Evolutionary conservation across 2,888 invertebrate species (phyloP), one percentile per base, ranked within the genome.

Genomic region (Drosophila paranaensis): DNA sequence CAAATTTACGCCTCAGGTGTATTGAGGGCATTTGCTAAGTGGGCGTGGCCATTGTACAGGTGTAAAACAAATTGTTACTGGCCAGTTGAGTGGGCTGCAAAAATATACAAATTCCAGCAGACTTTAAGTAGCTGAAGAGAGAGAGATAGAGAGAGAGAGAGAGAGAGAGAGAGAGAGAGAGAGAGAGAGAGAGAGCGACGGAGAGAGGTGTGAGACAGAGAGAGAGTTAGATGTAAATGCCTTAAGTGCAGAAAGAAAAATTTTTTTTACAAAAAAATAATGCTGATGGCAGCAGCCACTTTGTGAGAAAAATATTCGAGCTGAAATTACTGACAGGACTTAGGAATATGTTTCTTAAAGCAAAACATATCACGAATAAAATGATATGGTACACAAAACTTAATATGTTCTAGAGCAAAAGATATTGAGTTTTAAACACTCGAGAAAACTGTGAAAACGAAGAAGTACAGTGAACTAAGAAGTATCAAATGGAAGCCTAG

Each of bases 71-170:
- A 79, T 71, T 74, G 66, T 45, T 70, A 60, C n/a, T 25, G 46
- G 30, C 62, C 70, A 69, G 16, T 43, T 16, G 39, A 55, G 53
- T 63, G 46, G 53, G 60, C 51, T 53, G 62, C 60, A 20, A 48
- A 57, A 74, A 83, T 11, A 81, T 86, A 74, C 69, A 80, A 86
- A 83, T 81, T 74, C 78, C 61, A 27, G 30, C 81, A 64, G 60
- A 74, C 80, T 77, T 77, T 77, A 71, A 77, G 66, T 67, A 33
- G 33, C 33, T 39, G 57, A 30, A 6, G 1, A 50, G 42, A 10
- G 1, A 39, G 20, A 35, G 20, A 54, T 10, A 6, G 1, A 25
- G 13, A 5, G 25, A 14, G 20, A 0, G 14, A 10, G 37, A 0
- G 2, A 6, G 5, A 5, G 35, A 9, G 14, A 20, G 35, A 9